Evolutionary conservation across 2,797 vertebrate genomes (phyloP).

Genomic region (Nannoperca australis): DNA sequence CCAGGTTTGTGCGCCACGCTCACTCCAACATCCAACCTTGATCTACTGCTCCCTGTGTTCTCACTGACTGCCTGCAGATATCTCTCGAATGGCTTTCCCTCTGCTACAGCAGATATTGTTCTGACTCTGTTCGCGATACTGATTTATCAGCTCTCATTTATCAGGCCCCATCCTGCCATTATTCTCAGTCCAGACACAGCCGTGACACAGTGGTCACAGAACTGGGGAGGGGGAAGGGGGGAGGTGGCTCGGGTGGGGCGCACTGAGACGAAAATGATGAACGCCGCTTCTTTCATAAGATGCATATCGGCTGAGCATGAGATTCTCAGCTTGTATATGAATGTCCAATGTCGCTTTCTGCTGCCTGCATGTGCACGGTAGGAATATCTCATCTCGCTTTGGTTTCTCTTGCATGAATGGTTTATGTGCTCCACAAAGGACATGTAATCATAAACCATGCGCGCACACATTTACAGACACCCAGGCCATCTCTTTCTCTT

Average conservation of each 20-base stretch:
- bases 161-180: constrained; percentile 70
- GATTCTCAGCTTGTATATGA: constrained; percentile 64
- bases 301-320: constrained; percentile 71
- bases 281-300: constrained; percentile 67
- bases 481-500: constrained; percentile 26
- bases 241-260: neutral
- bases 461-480: constrained; percentile 47
- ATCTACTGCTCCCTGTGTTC: constrained; percentile 66
- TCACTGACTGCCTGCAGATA: constrained; percentile 58
- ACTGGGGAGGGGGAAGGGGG: neutral
- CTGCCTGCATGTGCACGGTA: constrained; percentile 35
- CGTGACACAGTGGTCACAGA: constrained; percentile 60
- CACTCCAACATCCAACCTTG: constrained; percentile 49
- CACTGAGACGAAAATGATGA: constrained; percentile 58
- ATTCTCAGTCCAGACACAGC: constrained; percentile 64
- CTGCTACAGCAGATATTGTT: constrained; percentile 78
- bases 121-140: constrained; percentile 62
- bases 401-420: constrained; percentile 69
- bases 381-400: constrained; percentile 70
- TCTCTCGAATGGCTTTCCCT: constrained; percentile 58
- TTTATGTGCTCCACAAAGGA: constrained; percentile 71
- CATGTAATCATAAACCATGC: constrained; percentile 65
- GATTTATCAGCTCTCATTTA: constrained; percentile 79
- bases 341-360: constrained; percentile 74
- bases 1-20: neutral